Evolutionary conservation across 2,888 invertebrate species (phyloP), one percentile per base, ranked within the genome.

Genomic region (Erebia aethiops): DNA sequence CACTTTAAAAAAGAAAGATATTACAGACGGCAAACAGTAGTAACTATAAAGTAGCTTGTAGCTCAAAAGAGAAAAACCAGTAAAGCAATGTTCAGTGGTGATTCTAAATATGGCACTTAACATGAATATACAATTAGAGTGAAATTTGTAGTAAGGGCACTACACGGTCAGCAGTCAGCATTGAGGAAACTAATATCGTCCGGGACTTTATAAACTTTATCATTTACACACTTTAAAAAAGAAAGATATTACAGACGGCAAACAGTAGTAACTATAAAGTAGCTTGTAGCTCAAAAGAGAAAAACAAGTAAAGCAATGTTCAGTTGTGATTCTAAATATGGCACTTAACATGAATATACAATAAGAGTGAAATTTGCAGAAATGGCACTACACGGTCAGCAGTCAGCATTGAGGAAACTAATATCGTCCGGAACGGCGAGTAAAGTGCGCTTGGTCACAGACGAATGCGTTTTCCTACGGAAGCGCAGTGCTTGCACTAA

Each of bases 381-480:
- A 54, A 57, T 41, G 56, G 43, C 66, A 61, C 41, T 49, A 60
- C 80, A 77, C 80, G 72, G 71, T 76, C 80, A 82, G 67, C 67
- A 65, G 70, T 73, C 79, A 82, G 67, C 64, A 65, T 71, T 71
- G 61, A 74, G 87, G 87, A 86, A 87, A 81, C 77, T 76, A 79
- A 81, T 76, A 79, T 80, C 76, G 81, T 78, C 80, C 84, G 84
- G 81, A 85, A 86, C 83, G 80, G 74, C 69, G 77, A 67, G 71
- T 67, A 68, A 74, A 58, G 65, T 71, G 67, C 73, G 71, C 72
- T 75, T 82, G 79, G 86, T 86, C 82, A 83, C 86, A 84, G 81
- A 71, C 79, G 77, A 80, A n/a, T 80, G 80, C 75, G 68, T 80
- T 82, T 86, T 85, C 85, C 84, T 82, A 75, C 75, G 77, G 77